Evolutionary conservation across 2,888 invertebrate species (phyloP).

Genomic region (Junonia oenone): DNA sequence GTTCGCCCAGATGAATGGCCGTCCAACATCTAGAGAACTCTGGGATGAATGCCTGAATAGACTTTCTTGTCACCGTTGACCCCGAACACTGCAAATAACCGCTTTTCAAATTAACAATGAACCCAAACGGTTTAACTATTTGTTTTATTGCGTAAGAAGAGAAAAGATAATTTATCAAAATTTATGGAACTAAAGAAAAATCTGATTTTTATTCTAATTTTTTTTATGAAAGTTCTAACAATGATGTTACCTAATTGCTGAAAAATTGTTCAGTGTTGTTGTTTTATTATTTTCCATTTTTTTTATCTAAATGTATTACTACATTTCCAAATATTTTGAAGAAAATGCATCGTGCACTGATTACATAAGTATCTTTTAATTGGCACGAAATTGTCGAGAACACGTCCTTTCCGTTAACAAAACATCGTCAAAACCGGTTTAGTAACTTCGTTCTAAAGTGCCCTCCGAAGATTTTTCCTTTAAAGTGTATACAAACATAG

Average conservation of each 20-base stretch:
- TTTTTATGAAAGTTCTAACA: no score
- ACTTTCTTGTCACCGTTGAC: conserved; percentile 24
- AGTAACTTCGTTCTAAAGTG: not conserved
- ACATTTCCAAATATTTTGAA: not conserved
- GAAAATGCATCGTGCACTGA: no score
- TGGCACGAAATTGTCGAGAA: not conserved
- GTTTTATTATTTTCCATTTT: no score
- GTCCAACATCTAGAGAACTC: conserved; percentile 13
- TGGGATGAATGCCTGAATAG: conserved; percentile 27
- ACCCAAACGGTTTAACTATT: conserved; percentile 10
- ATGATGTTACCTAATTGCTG: no score
- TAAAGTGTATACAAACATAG: not conserved
- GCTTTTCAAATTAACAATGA: conserved; percentile 11
- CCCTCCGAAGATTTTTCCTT: not conserved
- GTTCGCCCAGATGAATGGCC: conserved; percentile 14
- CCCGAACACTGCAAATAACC: conserved; percentile 20
- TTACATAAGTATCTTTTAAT: not conserved
- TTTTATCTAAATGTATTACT: no score
- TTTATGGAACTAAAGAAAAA: not conserved
- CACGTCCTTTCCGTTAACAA: not conserved
- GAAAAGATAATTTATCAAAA: not conserved
- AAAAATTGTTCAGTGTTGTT: no score
- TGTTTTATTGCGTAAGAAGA: conserved; percentile 11
- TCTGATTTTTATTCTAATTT: no score
- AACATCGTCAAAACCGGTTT: not conserved